phyloP scores from a whole-genome alignment of 2,888 invertebrate species.

The Drosophila emarginata region DNA sequence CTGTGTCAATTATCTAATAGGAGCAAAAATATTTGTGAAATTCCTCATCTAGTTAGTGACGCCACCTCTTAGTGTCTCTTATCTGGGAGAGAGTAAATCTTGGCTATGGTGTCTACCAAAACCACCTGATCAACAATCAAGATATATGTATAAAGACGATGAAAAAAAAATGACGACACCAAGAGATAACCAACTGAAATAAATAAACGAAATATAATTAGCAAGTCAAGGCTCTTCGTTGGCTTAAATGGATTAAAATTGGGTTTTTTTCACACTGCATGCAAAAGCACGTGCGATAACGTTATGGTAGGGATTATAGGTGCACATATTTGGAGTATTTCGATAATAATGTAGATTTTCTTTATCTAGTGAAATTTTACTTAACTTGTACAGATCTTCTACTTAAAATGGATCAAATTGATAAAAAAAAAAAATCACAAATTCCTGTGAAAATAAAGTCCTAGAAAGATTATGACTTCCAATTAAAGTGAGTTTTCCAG shows the following conservation, averaged over 20 bases:
- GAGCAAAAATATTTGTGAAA: conserved; percentile 20
- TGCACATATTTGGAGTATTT: conserved; percentile 7
- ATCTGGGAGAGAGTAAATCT: conserved; percentile 5
- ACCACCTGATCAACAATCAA: conserved; percentile 57
- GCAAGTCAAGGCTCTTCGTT: conserved; percentile 19
- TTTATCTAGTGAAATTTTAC: background rate
- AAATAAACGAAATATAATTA: conserved; percentile 40
- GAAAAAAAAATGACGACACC: conserved; percentile 36
- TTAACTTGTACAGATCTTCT: background rate
- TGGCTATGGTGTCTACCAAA: conserved; percentile 26
- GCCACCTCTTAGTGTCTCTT: conserved; percentile 5
- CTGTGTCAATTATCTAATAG: conserved; percentile 15
- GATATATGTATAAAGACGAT: conserved; percentile 10
- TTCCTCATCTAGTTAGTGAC: conserved; percentile 48
- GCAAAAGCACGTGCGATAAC: conserved; percentile 24
- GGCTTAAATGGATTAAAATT: conserved; percentile 32
- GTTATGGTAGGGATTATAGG: conserved; percentile 21
- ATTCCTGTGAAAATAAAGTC: background rate
- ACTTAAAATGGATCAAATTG: background rate
- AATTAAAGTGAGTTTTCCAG: background rate
- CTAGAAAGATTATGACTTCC: background rate
- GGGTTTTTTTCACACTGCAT: conserved; percentile 14
- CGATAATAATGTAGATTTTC: background rate
- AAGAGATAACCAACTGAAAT: conserved; percentile 47
- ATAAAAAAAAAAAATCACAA: background rate